These are phyloP conservation scores for Cichlasoma orientale DNA, from an alignment of 2,797 vertebrate genomes.

Conservation along the genomic window DNA sequence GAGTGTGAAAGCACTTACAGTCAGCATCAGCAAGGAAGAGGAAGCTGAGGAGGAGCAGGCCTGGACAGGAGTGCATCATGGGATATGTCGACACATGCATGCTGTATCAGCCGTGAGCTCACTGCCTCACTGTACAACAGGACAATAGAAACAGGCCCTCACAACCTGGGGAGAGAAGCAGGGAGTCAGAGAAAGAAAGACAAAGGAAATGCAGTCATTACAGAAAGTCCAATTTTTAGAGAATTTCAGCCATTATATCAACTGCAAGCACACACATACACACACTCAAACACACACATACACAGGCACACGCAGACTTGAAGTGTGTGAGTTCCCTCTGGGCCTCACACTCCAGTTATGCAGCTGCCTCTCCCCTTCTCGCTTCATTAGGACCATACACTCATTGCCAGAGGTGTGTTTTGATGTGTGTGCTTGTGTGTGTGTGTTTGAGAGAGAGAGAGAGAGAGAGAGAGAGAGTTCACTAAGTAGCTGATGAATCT, in stretches of 20 bases:
- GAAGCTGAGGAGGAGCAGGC: slow-evolving; percentile 89
- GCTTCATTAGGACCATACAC: slow-evolving; percentile 74
- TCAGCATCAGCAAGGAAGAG: slow-evolving; percentile 87
- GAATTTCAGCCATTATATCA: slow-evolving; percentile 27
- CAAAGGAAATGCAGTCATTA: slow-evolving; percentile 33
- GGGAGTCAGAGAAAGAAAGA: neutral
- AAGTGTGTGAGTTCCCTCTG: slow-evolving; percentile 58
- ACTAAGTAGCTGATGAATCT: slow-evolving; percentile 58
- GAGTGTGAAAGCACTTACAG: slow-evolving; percentile 82
- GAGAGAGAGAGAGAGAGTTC: slow-evolving; percentile 6
- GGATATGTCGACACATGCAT: slow-evolving; percentile 87
- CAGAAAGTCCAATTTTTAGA: slow-evolving; percentile 37
- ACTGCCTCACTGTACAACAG: slow-evolving; percentile 85
- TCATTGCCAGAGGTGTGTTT: slow-evolving; percentile 65
- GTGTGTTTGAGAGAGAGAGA: neutral
- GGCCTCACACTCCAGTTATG: slow-evolving; percentile 65
- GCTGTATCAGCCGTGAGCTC: slow-evolving; percentile 84
- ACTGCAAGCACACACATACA: slow-evolving; percentile 13
- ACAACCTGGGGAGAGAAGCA: slow-evolving; percentile 83
- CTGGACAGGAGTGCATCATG: slow-evolving; percentile 86
- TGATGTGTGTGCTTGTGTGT: slow-evolving; percentile 4
- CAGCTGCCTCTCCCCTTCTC: slow-evolving; percentile 67
- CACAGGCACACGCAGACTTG: slow-evolving; percentile 15
- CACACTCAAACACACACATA: slow-evolving; percentile 20
- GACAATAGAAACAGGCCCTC: slow-evolving; percentile 83